phyloP scores from a whole-genome alignment of 2,113 vertebrate genomes.

The Pelodiscus sinensis region DNA sequence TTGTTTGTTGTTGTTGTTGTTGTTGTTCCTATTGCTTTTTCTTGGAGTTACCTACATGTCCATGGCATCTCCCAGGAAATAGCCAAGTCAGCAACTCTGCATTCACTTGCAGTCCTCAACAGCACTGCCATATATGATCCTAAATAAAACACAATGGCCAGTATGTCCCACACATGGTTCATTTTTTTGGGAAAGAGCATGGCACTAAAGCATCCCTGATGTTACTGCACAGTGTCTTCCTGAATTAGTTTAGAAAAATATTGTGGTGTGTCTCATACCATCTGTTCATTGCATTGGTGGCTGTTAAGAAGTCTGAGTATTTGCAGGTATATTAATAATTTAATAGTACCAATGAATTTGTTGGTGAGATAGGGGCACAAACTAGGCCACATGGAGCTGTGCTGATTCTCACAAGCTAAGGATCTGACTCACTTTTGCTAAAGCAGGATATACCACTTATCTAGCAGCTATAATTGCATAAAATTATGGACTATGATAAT shows the following conservation, averaged over 20 bases:
- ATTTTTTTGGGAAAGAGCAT: conserved; percentile 1
- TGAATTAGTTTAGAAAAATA: conserved; percentile 52
- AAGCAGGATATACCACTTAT: background rate
- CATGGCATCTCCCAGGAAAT: background rate
- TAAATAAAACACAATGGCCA: background rate
- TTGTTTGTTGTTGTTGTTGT: background rate
- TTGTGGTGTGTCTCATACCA: conserved; percentile 12
- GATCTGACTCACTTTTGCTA: conserved; percentile 15
- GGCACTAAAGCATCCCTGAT: conserved; percentile 35
- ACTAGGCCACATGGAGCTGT: background rate
- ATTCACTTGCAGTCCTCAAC: background rate
- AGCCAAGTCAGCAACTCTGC: background rate
- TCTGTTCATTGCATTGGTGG: background rate
- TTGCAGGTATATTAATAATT: conserved; percentile 33
- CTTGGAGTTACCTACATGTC: background rate
- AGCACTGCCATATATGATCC: background rate
- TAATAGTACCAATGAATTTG: background rate
- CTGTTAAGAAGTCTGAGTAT: background rate
- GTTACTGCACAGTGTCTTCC: conserved; percentile 54
- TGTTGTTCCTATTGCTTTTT: background rate
- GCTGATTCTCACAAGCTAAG: background rate
- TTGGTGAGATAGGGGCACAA: background rate
- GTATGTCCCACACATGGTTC: background rate
- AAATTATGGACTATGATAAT: background rate
- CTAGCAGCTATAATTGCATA: background rate